These are phyloP conservation scores for Acipenser ruthenus DNA, from an alignment of 2,797 vertebrate genomes.

Conservation along the genomic window DNA sequence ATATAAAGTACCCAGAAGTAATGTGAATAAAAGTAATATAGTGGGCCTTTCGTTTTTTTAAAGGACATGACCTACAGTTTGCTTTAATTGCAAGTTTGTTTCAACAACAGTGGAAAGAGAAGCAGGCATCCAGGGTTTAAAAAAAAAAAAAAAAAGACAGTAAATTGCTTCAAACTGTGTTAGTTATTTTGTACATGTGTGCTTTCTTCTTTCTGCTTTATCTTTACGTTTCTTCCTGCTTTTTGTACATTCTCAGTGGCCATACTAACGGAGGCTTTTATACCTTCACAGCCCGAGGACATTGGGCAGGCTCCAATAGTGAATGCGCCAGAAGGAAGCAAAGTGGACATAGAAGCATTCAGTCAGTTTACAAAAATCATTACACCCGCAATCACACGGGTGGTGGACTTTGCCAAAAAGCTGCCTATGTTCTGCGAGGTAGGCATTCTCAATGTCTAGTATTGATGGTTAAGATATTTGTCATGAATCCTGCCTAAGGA, in stretches of 20 bases:
- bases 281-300: conserved; percentile 76
- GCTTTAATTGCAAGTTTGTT: too few species aligned
- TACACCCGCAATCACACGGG: conserved; percentile 98
- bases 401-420: conserved; percentile 99
- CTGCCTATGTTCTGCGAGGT: conserved; percentile 99
- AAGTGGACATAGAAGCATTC: conserved; percentile 99
- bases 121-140: too few species aligned
- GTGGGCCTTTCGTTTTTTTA: too few species aligned
- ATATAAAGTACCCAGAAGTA: too few species aligned
- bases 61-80: too few species aligned
- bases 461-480: not conserved
- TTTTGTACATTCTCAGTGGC: not conserved
- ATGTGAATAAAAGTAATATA: too few species aligned
- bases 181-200: too few species aligned
- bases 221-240: not conserved
- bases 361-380: conserved; percentile 99
- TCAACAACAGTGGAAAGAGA: too few species aligned
- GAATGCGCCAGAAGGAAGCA: conserved; percentile 85
- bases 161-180: too few species aligned
- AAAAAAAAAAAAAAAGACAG: too few species aligned
- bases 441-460: conserved; percentile 10
- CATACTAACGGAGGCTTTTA: not conserved
- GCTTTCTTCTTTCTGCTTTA: not conserved
- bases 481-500: not conserved
- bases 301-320: conserved; percentile 89